These are phyloP conservation scores for Engraulis encrasicolus DNA, from an alignment of 2,113 vertebrate species.

Conservation along the genomic window DNA sequence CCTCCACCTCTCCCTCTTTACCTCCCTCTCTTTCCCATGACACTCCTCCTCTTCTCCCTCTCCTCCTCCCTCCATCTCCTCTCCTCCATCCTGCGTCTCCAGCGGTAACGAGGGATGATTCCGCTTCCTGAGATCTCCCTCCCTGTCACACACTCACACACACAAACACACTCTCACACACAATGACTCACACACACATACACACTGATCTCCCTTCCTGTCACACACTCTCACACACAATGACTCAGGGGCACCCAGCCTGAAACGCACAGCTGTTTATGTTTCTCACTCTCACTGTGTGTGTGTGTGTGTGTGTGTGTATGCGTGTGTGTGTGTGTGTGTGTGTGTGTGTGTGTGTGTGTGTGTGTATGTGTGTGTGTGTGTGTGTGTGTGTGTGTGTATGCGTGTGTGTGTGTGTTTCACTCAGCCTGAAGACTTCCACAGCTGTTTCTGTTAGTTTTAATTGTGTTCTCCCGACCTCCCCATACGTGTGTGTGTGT, in stretches of 20 bases:
- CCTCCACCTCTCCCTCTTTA: constrained; percentile 31
- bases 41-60: constrained; percentile 42
- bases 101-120: constrained; percentile 42
- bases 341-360: too few relatives aligned
- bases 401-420: too few relatives aligned
- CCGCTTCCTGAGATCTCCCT: constrained; percentile 55
- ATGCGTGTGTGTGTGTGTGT: too few relatives aligned
- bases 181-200: too few relatives aligned
- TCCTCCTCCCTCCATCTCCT: constrained; percentile 39
- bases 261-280: constrained; percentile 62
- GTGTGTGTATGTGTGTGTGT: too few relatives aligned
- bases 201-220: constrained; percentile 61
- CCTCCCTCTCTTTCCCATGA: constrained; percentile 44
- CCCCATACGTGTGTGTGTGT: too few relatives aligned
- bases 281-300: too few relatives aligned
- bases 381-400: too few relatives aligned
- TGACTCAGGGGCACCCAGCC: constrained; percentile 54
- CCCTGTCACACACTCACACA: too few relatives aligned
- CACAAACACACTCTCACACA: too few relatives aligned
- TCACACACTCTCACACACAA: constrained; percentile 54
- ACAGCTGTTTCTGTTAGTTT: constrained; percentile 60
- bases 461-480: constrained; percentile 59
- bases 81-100: constrained; percentile 47
- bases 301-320: too few relatives aligned
- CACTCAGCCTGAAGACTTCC: too few relatives aligned